These are phyloP conservation scores for Paedocypris sp. DNA, from an alignment of 2,113 vertebrate genomes.

Conservation along the genomic window DNA sequence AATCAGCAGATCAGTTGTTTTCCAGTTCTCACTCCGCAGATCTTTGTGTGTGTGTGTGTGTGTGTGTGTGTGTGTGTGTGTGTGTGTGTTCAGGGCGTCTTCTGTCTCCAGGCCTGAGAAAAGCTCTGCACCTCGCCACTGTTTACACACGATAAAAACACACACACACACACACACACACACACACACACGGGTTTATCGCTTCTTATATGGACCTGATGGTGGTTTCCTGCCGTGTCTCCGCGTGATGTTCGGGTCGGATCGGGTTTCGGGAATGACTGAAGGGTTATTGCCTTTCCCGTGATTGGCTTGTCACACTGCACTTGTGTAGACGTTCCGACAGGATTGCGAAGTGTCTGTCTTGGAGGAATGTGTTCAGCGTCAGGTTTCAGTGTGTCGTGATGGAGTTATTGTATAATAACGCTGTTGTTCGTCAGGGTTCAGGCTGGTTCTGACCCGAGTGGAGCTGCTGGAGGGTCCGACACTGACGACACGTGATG, in stretches of 20 bases:
- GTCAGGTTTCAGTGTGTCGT: no score
- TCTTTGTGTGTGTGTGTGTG: background rate
- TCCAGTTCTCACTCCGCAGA: background rate
- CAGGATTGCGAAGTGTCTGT: no score
- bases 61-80: background rate
- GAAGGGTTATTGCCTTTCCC: background rate
- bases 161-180: background rate
- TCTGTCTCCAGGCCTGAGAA: background rate
- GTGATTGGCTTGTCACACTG: background rate
- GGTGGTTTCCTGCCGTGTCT: slow-evolving; percentile 1
- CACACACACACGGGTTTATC: background rate
- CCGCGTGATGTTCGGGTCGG: background rate
- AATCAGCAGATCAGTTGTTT: no score
- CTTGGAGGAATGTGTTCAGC: no score
- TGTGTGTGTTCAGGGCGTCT: slow-evolving; percentile 5
- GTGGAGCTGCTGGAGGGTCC: no score
- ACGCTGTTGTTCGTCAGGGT: no score
- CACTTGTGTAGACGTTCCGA: background rate
- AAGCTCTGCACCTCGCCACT: background rate
- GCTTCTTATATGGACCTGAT: background rate
- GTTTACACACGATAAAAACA: slow-evolving; percentile 16
- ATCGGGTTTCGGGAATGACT: background rate
- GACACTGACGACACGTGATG: no score
- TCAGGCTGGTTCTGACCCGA: no score
- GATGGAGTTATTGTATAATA: no score